These are phyloP conservation scores for Ceriagrion tenellum DNA, from an alignment of 2,888 invertebrate genomes.

Conservation along the genomic window DNA sequence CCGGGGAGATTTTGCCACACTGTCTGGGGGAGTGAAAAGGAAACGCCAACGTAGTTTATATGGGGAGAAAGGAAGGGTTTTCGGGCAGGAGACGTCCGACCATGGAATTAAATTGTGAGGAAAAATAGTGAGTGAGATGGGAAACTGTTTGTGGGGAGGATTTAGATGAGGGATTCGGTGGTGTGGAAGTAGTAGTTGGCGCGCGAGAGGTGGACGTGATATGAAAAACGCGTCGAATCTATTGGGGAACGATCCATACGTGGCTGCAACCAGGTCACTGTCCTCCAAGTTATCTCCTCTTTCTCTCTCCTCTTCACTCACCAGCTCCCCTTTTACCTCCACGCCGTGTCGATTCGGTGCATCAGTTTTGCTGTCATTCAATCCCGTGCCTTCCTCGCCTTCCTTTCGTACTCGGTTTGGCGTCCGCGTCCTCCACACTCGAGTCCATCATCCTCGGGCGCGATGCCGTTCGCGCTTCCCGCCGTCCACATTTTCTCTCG, in stretches of 20 bases:
- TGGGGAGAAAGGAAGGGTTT: neutral
- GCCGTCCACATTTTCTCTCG: neutral
- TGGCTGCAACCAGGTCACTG: constrained; percentile 54
- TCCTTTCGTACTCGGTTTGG: neutral
- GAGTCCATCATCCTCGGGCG: neutral
- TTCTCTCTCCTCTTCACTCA: neutral
- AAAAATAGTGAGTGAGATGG: neutral
- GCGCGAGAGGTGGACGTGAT: neutral
- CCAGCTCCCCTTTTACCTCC: neutral
- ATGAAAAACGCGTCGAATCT: constrained; percentile 49
- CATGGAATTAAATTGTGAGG: neutral
- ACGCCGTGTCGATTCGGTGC: neutral
- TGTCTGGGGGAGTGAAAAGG: neutral
- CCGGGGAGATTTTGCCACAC: neutral
- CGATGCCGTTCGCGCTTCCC: neutral
- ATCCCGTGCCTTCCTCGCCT: neutral
- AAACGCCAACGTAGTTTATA: neutral
- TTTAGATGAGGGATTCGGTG: neutral
- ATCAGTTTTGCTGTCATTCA: neutral
- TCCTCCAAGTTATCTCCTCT: constrained; percentile 5
- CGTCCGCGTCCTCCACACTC: neutral
- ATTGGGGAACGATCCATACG: constrained; percentile 45
- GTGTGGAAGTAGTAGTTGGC: neutral
- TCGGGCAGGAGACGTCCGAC: neutral
- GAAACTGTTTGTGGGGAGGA: neutral